A percentile compares a stretch with the other conserved stretches of the same genome.
These are phyloP conservation scores for Stegophylla sp. DNA, from an alignment of 2,888 invertebrate species.

Conservation along the genomic window DNA sequence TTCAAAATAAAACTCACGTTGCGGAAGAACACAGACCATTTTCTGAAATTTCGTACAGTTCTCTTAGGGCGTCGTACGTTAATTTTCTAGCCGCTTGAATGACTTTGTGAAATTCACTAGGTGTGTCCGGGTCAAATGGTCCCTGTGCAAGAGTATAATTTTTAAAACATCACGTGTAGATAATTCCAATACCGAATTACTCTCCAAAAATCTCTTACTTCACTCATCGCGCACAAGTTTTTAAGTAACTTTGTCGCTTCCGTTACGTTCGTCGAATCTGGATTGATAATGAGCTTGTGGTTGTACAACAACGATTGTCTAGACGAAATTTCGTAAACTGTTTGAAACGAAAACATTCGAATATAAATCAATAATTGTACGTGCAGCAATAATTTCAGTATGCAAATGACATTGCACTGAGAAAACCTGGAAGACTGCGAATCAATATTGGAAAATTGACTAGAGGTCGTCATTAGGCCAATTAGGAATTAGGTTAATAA, in stretches of 20 bases:
- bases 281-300: conserved; percentile 48
- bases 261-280: conserved; percentile 33
- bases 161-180: not conserved
- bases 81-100: conserved; percentile 74
- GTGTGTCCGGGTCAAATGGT: conserved; percentile 71
- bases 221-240: conserved; percentile 51
- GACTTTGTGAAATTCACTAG: conserved; percentile 72
- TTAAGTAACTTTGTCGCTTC: conserved; percentile 34
- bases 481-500: too few species aligned
- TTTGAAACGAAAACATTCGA: conserved; percentile 20
- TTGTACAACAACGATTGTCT: conserved; percentile 56
- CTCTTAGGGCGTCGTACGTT: conserved; percentile 74
- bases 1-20: conserved; percentile 69
- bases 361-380: not conserved
- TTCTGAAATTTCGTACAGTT: conserved; percentile 71
- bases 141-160: too few species aligned
- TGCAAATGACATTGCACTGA: too few species aligned
- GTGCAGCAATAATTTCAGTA: not conserved
- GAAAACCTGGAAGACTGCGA: too few species aligned
- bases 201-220: not conserved
- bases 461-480: too few species aligned
- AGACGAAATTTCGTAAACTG: conserved; percentile 41
- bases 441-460: too few species aligned
- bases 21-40: conserved; percentile 74
- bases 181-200: not conserved